These are phyloP conservation scores for Cherax destructor DNA, from an alignment of 1,140 invertebrate species.

Conservation along the genomic window DNA sequence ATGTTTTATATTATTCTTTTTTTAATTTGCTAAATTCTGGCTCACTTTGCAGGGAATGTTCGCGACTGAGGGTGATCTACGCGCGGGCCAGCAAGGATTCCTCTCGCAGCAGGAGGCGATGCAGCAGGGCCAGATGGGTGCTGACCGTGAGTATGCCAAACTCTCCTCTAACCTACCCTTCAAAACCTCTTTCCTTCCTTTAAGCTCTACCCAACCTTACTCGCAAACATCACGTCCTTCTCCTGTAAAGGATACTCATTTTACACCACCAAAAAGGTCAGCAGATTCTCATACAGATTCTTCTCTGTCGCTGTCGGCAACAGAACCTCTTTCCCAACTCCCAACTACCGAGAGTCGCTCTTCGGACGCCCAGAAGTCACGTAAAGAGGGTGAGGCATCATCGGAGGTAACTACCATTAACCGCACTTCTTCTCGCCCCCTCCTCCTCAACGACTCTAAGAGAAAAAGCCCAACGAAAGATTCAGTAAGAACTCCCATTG, in stretches of 20 bases:
- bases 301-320: slow-evolving; percentile 47
- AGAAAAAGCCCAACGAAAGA: not conserved
- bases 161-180: slow-evolving; percentile 51
- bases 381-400: not conserved
- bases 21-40: slow-evolving; percentile 12
- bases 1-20: not conserved
- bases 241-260: slow-evolving; percentile 48
- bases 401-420: slow-evolving; percentile 55
- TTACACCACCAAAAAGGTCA: slow-evolving; percentile 30
- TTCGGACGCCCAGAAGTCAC: slow-evolving; percentile 24
- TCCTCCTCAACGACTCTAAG: slow-evolving; percentile 26
- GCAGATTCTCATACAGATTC: slow-evolving; percentile 54
- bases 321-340: slow-evolving; percentile 49
- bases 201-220: slow-evolving; percentile 56
- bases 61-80: slow-evolving; percentile 46
- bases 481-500: not conserved
- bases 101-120: slow-evolving; percentile 50
- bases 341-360: slow-evolving; percentile 42
- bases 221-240: slow-evolving; percentile 50
- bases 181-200: slow-evolving; percentile 56
- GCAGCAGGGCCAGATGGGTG: slow-evolving; percentile 47
- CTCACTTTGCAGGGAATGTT: slow-evolving; percentile 64
- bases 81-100: slow-evolving; percentile 49
- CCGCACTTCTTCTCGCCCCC: slow-evolving; percentile 19
- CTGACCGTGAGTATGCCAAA: slow-evolving; percentile 67